These are phyloP conservation scores for Melanophora roralis DNA, from an alignment of 2,888 invertebrate genomes.

Conservation along the genomic window DNA sequence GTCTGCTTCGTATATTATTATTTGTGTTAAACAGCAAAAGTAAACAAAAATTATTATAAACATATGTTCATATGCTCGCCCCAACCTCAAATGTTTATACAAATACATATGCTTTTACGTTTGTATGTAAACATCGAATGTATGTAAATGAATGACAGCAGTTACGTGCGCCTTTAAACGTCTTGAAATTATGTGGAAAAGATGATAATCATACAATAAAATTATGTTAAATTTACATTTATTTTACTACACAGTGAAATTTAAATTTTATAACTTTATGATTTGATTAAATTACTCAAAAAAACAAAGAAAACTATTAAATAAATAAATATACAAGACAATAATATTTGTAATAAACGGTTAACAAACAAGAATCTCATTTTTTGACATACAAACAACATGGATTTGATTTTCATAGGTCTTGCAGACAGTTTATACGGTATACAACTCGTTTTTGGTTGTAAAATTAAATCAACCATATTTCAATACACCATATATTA, in stretches of 20 bases:
- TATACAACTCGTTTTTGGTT: neutral
- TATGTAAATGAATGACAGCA: neutral
- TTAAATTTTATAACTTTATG: slow-evolving; percentile 36
- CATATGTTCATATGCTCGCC: no score
- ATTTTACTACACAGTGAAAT: neutral
- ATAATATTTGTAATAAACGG: neutral
- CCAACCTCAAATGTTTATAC: no score
- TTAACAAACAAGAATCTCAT: neutral
- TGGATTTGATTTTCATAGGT: no score
- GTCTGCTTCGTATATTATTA: slow-evolving; percentile 4
- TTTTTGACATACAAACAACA: neutral
- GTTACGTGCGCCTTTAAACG: neutral
- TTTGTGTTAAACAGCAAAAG: slow-evolving; percentile 8
- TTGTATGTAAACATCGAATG: neutral
- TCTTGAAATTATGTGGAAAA: slow-evolving; percentile 47
- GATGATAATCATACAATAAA: slow-evolving; percentile 41
- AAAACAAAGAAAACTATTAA: neutral
- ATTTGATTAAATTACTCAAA: slow-evolving; percentile 14
- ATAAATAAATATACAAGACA: neutral
- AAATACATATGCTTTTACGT: no score
- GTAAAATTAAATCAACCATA: neutral
- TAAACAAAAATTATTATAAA: no score
- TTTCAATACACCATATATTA: no score
- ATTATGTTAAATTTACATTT: slow-evolving; percentile 14
- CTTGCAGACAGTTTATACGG: no score